Percentiles rank a stretch among this genome's conserved stretches.
These are phyloP conservation scores for Porites cylindrica DNA, from an alignment of 92 coral and sea anemone species.

Conservation along the genomic window DNA sequence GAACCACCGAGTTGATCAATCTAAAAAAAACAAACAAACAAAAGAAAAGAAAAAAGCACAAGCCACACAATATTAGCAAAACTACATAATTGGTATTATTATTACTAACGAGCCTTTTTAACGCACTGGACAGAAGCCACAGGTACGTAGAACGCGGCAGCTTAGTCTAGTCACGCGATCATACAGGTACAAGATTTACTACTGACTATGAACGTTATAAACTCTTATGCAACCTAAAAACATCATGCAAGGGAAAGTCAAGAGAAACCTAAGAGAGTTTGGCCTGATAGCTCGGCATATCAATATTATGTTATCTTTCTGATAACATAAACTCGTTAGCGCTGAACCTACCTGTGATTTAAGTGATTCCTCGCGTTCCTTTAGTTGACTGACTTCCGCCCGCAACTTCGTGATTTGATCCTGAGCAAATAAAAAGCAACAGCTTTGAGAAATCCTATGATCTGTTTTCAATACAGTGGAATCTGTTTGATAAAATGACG, in stretches of 20 bases:
- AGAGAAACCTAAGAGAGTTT: no score
- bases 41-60: background rate
- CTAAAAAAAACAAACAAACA: slow-evolving; percentile 38
- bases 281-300: no score
- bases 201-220: no score
- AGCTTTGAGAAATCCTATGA: background rate
- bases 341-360: slow-evolving; percentile 42
- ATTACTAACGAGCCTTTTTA: background rate
- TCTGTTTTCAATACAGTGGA: background rate
- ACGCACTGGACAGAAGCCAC: background rate
- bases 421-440: slow-evolving; percentile 38
- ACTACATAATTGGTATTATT: background rate
- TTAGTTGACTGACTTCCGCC: slow-evolving; percentile 80
- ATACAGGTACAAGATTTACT: no score
- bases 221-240: no score
- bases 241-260: no score
- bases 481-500: no score
- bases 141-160: background rate
- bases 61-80: background rate
- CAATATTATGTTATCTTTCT: no score
- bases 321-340: background rate
- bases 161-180: no score
- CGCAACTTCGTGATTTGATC: slow-evolving; percentile 87
- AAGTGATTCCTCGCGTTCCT: slow-evolving; percentile 83
- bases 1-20: slow-evolving; percentile 82